Conservation (phyloP, 2,113 vertebrate species). For the Crypturellus undulatus region DNA sequence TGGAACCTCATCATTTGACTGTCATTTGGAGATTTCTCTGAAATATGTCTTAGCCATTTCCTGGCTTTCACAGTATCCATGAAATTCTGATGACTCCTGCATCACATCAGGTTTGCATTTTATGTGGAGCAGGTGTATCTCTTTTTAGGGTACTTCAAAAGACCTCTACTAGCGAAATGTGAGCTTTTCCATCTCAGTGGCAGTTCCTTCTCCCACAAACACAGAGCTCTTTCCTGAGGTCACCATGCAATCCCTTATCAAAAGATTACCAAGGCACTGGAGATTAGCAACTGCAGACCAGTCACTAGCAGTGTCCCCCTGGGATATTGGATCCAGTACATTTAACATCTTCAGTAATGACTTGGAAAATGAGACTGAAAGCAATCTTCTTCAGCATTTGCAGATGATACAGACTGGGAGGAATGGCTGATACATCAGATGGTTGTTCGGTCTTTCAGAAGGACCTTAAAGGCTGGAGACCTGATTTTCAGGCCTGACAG, state of each 20-base stretch:
- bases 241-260: not conserved
- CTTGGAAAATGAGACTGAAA: not conserved
- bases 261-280: not conserved
- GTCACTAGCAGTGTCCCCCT: not conserved
- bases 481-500: not conserved
- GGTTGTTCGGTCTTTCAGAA: not conserved
- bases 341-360: not conserved
- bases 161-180: not conserved
- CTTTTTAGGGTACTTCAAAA: not conserved
- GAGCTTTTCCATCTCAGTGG: not conserved
- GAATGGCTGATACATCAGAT: not conserved
- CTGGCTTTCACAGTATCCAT: not conserved
- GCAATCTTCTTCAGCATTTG: not conserved
- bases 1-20: not conserved
- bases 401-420: not conserved
- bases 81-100: not conserved
- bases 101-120: not conserved
- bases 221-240: not conserved
- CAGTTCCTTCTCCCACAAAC: not conserved
- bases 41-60: not conserved
- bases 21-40: conserved; percentile 8
- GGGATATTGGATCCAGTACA: not conserved
- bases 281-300: not conserved
- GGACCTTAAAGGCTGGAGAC: not conserved
- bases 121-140: not conserved